phyloP scores from a whole-genome alignment of 2,113 vertebrate genomes.

The Callospermophilus lateralis region DNA sequence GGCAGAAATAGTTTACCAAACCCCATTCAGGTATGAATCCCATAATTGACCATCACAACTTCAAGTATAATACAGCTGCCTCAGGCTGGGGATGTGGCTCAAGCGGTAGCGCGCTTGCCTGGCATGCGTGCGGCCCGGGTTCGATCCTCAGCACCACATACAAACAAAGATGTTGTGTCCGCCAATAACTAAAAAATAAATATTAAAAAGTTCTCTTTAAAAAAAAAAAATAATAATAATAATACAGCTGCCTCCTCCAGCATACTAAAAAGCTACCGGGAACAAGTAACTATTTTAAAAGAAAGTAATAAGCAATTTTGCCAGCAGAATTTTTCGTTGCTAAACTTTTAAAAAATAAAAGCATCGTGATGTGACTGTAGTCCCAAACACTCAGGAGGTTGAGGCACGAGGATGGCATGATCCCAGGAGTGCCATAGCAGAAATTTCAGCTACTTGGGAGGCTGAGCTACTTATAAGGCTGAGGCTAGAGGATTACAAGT shows the following conservation, averaged over 20 bases:
- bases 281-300: constrained; percentile 12
- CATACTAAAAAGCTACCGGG: not conserved
- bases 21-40: not conserved
- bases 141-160: too few species aligned
- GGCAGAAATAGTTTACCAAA: not conserved
- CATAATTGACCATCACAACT: not conserved
- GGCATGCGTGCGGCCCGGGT: too few species aligned
- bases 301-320: not conserved
- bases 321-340: not conserved
- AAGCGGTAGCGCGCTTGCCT: too few species aligned
- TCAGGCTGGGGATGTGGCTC: too few species aligned
- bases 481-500: not conserved
- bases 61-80: not conserved
- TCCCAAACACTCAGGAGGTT: not conserved
- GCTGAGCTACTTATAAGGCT: not conserved
- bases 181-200: too few species aligned
- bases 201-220: too few species aligned
- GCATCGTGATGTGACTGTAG: not conserved
- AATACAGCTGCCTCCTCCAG: not conserved
- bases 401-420: not conserved
- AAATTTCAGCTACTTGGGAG: not conserved
- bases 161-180: too few species aligned
- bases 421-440: not conserved
- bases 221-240: too few species aligned
- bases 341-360: not conserved